Evolutionary conservation across 2,113 vertebrate genomes (phyloP).

Genomic region (Chloroceryle aenea): DNA sequence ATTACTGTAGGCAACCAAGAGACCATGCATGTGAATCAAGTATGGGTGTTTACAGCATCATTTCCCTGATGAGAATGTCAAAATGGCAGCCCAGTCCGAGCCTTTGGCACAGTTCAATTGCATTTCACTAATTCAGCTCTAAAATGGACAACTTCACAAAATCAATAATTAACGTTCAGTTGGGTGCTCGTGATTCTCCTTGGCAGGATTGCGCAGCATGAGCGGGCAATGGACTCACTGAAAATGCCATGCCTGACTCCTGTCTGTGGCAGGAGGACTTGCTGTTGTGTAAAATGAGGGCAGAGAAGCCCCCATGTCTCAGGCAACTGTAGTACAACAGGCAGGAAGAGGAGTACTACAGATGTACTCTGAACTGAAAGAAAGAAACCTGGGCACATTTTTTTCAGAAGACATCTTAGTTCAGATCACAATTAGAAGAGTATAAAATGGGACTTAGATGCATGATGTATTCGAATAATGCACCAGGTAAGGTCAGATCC

Average conservation of each 20-base stretch:
- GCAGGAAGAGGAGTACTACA: background rate
- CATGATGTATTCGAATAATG: background rate
- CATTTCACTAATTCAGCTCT: constrained; percentile 43
- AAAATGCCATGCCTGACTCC: background rate
- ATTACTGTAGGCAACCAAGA: constrained; percentile 79
- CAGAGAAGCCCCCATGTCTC: background rate
- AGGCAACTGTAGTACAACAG: background rate
- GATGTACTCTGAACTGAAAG: background rate
- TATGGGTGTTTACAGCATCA: constrained; percentile 80
- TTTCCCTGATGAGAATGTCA: constrained; percentile 74
- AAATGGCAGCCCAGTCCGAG: constrained; percentile 64
- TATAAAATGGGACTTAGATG: background rate
- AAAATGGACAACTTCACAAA: constrained; percentile 23
- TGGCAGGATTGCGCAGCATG: background rate
- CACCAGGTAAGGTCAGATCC: background rate
- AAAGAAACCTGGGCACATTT: background rate
- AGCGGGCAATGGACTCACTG: background rate
- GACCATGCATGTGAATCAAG: constrained; percentile 78
- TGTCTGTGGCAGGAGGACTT: background rate
- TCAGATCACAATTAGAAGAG: background rate
- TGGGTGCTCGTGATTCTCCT: background rate
- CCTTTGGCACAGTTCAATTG: constrained; percentile 37
- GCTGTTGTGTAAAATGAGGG: background rate
- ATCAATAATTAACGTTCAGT: constrained; percentile 14
- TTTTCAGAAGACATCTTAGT: background rate